phyloP scores from a whole-genome alignment of 2,888 invertebrate genomes.

The Caenorhabditis uteleia region DNA sequence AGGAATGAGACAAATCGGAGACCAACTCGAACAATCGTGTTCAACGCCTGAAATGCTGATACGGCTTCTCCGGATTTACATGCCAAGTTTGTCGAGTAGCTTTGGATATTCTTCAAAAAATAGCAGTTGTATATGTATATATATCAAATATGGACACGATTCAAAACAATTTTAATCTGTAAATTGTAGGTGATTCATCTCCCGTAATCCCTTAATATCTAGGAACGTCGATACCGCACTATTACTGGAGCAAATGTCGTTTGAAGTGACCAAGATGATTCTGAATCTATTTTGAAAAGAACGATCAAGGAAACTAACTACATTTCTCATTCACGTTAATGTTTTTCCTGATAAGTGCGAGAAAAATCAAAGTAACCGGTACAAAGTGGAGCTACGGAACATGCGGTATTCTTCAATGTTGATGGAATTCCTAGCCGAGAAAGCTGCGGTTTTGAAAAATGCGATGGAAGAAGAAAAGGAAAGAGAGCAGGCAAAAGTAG shows the following conservation, averaged over 20 bases:
- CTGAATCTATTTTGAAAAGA: conserved; percentile 55
- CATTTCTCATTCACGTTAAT: conserved; percentile 67
- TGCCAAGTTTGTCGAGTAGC: conserved; percentile 73
- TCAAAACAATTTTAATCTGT: conserved; percentile 61
- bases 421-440: conserved; percentile 72
- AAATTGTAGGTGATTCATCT: conserved; percentile 17
- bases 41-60: conserved; percentile 73
- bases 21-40: conserved; percentile 72
- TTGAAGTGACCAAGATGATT: conserved; percentile 70
- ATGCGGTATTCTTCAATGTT: conserved; percentile 71
- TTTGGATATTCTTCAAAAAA: conserved; percentile 61
- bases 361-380: conserved; percentile 38
- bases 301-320: conserved; percentile 48
- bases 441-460: too few relatives aligned
- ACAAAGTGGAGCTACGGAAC: conserved; percentile 72
- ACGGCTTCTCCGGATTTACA: conserved; percentile 71
- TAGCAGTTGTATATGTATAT: conserved; percentile 72
- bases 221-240: conserved; percentile 67
- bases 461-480: too few relatives aligned
- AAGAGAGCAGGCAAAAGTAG: too few relatives aligned
- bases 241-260: conserved; percentile 69
- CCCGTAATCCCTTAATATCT: conserved; percentile 12
- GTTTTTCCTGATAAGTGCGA: conserved; percentile 35
- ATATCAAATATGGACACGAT: conserved; percentile 71
- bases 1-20: conserved; percentile 71